Conservation (phyloP, 2,888 invertebrate genomes). For the Meiosimyza decipiens region DNA sequence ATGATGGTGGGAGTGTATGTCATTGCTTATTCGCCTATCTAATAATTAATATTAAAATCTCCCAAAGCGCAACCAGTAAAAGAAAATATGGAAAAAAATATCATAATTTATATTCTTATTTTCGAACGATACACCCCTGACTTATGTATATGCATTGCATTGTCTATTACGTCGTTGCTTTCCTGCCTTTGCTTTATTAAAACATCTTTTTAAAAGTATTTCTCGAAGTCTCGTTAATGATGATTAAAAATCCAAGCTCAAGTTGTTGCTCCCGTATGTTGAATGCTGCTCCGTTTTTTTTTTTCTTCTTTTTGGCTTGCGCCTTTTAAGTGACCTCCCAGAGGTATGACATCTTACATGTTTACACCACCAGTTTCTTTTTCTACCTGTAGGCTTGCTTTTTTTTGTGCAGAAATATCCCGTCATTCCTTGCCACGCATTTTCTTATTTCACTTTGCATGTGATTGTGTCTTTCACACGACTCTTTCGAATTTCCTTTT, state of each 20-base stretch:
- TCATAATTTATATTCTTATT: slow-evolving; percentile 35
- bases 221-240: slow-evolving; percentile 65
- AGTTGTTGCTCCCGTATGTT: slow-evolving; percentile 36
- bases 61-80: slow-evolving; percentile 39
- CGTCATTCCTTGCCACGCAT: too few relatives aligned
- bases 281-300: slow-evolving; percentile 26
- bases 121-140: slow-evolving; percentile 4
- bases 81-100: slow-evolving; percentile 32
- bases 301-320: background rate
- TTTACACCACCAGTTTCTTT: background rate
- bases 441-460: background rate
- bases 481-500: slow-evolving; percentile 22
- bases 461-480: background rate
- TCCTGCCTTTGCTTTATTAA: slow-evolving; percentile 20
- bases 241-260: slow-evolving; percentile 58
- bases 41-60: slow-evolving; percentile 59
- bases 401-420: too few relatives aligned
- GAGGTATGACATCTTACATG: slow-evolving; percentile 11
- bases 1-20: background rate
- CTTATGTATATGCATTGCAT: background rate
- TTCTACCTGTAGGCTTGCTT: background rate
- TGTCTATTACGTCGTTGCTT: slow-evolving; percentile 27
- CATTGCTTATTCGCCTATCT: slow-evolving; percentile 47
- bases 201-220: slow-evolving; percentile 54
- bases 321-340: slow-evolving; percentile 11